phyloP scores from a whole-genome alignment of 2,113 vertebrate genomes.

The Mormyrus lacerda region DNA sequence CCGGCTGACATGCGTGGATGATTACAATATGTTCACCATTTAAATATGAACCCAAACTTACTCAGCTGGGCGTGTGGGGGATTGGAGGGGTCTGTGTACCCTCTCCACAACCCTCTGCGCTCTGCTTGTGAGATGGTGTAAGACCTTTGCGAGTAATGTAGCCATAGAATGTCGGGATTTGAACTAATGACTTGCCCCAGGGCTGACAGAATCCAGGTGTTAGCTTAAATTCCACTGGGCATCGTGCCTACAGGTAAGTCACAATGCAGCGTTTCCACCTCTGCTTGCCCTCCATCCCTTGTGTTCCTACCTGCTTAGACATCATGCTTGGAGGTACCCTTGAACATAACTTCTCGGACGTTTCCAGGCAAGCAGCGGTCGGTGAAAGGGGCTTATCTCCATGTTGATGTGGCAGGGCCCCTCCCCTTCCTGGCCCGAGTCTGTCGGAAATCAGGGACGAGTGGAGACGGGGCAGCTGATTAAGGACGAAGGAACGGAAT shows the following conservation, averaged over 20 bases:
- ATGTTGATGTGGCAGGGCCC: background rate
- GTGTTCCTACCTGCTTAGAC: background rate
- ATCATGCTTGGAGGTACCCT: background rate
- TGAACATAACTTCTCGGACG: background rate
- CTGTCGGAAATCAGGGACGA: background rate
- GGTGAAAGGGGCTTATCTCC: background rate
- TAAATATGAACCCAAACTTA: background rate
- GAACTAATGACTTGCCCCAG: background rate
- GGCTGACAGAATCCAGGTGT: background rate
- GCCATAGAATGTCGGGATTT: background rate
- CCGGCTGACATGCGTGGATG: background rate
- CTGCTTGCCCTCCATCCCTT: background rate
- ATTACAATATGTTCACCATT: background rate
- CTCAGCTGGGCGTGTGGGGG: background rate
- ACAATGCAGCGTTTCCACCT: background rate
- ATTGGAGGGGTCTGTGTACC: background rate
- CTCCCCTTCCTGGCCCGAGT: background rate
- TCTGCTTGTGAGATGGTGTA: background rate
- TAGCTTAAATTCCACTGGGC: constrained; percentile 5
- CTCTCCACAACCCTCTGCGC: background rate
- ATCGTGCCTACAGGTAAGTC: background rate
- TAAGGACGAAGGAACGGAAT: background rate
- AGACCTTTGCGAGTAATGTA: background rate
- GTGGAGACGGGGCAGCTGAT: background rate
- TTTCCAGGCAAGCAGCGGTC: background rate